phyloP scores from a whole-genome alignment of 2,113 vertebrate genomes.

The Sisor rabdophorus region DNA sequence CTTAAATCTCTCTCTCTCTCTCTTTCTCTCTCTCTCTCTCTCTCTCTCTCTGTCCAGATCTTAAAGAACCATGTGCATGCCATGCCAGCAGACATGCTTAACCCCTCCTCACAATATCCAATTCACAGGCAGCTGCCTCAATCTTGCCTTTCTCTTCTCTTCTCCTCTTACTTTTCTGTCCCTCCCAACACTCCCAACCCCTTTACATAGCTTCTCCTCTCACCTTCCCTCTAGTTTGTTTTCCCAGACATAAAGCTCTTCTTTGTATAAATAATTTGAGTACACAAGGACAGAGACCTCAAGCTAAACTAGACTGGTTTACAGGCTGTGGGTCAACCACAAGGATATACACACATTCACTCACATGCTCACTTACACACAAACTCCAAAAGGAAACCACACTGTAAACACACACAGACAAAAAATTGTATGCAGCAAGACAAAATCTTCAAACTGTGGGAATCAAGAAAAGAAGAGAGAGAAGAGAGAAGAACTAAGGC shows the following conservation, averaged over 20 bases:
- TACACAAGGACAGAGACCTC: conserved; percentile 37
- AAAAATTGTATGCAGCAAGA: conserved; percentile 10
- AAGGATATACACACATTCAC: conserved; percentile 18
- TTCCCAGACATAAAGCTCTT: conserved; percentile 46
- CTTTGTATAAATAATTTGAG: conserved; percentile 51
- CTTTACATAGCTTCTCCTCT: conserved; percentile 47
- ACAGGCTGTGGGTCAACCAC: conserved; percentile 13
- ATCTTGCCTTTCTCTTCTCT: conserved; percentile 40
- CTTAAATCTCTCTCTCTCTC: background rate
- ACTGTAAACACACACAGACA: conserved; percentile 27
- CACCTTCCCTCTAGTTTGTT: conserved; percentile 31
- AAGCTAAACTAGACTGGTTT: conserved; percentile 7
- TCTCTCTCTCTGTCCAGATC: conserved; percentile 11
- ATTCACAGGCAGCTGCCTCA: conserved; percentile 43
- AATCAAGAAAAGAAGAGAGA: conserved; percentile 16
- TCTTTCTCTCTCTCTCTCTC: conserved; percentile 14
- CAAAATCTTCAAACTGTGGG: conserved; percentile 18
- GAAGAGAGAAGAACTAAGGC: conserved; percentile 40
- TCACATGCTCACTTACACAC: conserved; percentile 24
- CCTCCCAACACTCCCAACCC: background rate
- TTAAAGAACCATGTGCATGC: conserved; percentile 46
- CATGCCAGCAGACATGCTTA: conserved; percentile 42
- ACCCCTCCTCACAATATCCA: conserved; percentile 47
- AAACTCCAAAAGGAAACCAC: conserved; percentile 28
- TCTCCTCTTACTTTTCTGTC: conserved; percentile 37